Evolutionary conservation across 1,140 invertebrate species (phyloP), one percentile per base, ranked within the genome.

Genomic region (Tachypleus tridentatus): DNA sequence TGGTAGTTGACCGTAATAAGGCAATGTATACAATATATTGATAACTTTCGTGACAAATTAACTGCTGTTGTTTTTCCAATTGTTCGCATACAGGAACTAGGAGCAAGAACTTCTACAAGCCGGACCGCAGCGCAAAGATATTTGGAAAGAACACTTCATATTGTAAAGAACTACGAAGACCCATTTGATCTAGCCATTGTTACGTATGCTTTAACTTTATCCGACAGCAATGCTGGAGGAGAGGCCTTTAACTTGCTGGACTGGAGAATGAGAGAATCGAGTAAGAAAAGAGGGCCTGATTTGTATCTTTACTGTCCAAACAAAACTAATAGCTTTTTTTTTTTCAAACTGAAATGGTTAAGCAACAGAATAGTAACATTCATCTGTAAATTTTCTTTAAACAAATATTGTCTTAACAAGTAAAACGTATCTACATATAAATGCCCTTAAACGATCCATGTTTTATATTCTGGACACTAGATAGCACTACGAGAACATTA

Each of bases 111-210:
- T 7, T 81, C 85, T 82, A 87, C 61, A 82, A 86, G 86, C 1
- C 66, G 69, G 51, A 69, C 82, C 58, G 81, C 82, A 60, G 91
- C 87, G 3, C 79, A 89, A 10, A 77, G 81, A 3, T 96, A 88
- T 82, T 79, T 97, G 11, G 91, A 93, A 73, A 79, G 84, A 11
- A 91, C 93, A 75, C 81, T 94, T 72, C 83, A 87, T 65, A 78
- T 89, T 61, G 73, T 94, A 8, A 80, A 84, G 62, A 77, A 83
- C 10, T 80, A 80, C 53, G 86, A 86, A 4, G 82, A 86, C 64
- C 86, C 92, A 0, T 93, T 89, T 73, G 88, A 94, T 73, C 81
- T 92, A 29, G 87, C 92, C 1, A 86, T 96, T 60, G 88, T 91
- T 0, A 84, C 93, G 0, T 93, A 94, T 76, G 91, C 92, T 0